A percentile compares a stretch with the other conserved stretches of the same genome.
Conservation (phyloP, 2,888 invertebrate species). For the Tipula unca region DNA sequence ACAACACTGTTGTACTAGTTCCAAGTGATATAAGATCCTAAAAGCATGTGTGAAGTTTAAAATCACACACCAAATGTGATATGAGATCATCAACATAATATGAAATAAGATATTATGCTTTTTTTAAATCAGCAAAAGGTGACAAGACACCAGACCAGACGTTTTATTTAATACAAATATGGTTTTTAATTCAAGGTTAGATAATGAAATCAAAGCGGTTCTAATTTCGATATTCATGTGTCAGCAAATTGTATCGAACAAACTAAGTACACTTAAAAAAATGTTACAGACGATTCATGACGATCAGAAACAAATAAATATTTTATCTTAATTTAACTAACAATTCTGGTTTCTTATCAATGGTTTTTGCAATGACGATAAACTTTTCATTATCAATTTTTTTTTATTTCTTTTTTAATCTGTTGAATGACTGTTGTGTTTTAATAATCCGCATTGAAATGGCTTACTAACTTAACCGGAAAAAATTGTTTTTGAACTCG, state of each 20-base stretch:
- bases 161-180: background rate
- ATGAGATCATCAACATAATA: background rate
- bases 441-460: background rate
- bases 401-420: constrained; percentile 9
- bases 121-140: background rate
- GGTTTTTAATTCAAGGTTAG: background rate
- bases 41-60: background rate
- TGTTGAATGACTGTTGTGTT: background rate
- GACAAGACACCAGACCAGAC: background rate
- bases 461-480: background rate
- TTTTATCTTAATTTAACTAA: background rate
- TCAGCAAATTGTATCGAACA: background rate
- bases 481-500: background rate
- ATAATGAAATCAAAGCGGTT: background rate
- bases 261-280: background rate
- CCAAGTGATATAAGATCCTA: background rate
- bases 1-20: no score
- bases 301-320: background rate
- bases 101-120: background rate
- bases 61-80: background rate
- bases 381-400: background rate
- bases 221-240: background rate
- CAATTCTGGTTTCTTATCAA: background rate
- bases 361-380: background rate
- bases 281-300: no score